Evolutionary conservation across 1,140 invertebrate species (phyloP), one percentile per base, ranked within the genome.

Genomic region (Tetramorium alpestre): DNA sequence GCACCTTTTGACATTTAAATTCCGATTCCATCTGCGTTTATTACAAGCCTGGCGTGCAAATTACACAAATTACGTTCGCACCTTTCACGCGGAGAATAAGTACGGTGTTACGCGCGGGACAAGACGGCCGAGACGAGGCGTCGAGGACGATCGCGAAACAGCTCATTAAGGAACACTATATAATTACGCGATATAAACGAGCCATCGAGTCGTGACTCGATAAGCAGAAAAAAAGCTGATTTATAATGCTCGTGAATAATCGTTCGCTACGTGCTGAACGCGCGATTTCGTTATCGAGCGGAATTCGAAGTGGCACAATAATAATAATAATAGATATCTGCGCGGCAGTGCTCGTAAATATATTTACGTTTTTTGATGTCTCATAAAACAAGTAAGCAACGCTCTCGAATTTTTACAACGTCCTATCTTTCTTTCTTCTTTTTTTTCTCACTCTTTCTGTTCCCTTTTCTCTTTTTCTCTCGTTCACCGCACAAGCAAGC

Each of bases 321-420:
- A 82, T 82, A 82, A 84, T 84, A 69, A 81, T 69, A 81, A 81
- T 81, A 84, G 69, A 84, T 75, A 49, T 58, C 65, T 73, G 18
- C 41, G 58, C n/a, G 44, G 25, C 44, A 44, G 80, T 41, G 80
- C 80, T 73, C 80, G 54, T 84, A 84, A 84, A 84, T 75, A 25
- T 75, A 28, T 75, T 84, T 84, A 81, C 41, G 28, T 47, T 73
- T 47, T 84, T 73, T 38, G 51, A 60, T 28, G 41, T 60, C 75
- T 84, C 67, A 33, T 73, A 84, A 84, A 73, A 75, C 80, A 38
- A 81, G 60, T 60, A 13, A 49, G 33, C 44, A 13, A 41, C 38
- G 4, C 47, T 69, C 54, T 72, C 38, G 5, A 69, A 81, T 69
- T 81, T 81, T 81, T 70, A 56, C 22, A n/a, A 70, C 18, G 47